These are phyloP conservation scores for Poeciliopsis prolifica DNA, from an alignment of 2,113 vertebrate species.

Conservation along the genomic window DNA sequence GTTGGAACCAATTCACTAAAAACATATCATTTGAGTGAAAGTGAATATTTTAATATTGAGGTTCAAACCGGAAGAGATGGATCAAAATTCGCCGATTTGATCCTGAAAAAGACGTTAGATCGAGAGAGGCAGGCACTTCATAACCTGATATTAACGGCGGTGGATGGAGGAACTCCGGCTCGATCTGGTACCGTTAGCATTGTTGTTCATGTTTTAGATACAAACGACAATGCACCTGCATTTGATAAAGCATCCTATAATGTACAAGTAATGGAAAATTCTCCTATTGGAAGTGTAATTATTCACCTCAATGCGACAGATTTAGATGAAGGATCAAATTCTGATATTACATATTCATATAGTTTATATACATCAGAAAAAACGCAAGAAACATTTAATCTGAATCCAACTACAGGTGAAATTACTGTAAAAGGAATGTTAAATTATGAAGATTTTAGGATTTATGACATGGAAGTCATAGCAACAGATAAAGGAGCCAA, in stretches of 20 bases:
- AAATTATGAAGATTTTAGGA: constrained; percentile 78
- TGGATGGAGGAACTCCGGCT: constrained; percentile 70
- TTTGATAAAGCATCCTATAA: constrained; percentile 67
- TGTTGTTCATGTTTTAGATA: constrained; percentile 69
- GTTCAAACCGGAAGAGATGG: constrained; percentile 75
- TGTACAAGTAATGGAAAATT: constrained; percentile 70
- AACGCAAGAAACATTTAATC: constrained; percentile 72
- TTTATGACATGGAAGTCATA: constrained; percentile 80
- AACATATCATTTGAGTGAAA: constrained; percentile 68
- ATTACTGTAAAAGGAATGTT: constrained; percentile 78
- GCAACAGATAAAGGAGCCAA: constrained; percentile 77
- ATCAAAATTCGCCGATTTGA: constrained; percentile 74
- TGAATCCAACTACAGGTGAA: constrained; percentile 79
- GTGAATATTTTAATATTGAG: constrained; percentile 73
- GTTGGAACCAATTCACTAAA: constrained; percentile 76
- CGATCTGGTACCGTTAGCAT: constrained; percentile 72
- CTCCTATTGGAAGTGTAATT: constrained; percentile 53
- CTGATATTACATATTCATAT: constrained; percentile 68
- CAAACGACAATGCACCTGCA: constrained; percentile 74
- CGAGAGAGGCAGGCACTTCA: constrained; percentile 65
- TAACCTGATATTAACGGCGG: constrained; percentile 69
- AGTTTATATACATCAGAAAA: constrained; percentile 73
- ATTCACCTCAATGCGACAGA: constrained; percentile 70
- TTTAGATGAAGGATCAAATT: constrained; percentile 73
- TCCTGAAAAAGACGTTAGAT: constrained; percentile 71